Evolutionary conservation across 2,113 vertebrate species (phyloP), one percentile per base, ranked within the genome.

Genomic region (Pao palembangensis): DNA sequence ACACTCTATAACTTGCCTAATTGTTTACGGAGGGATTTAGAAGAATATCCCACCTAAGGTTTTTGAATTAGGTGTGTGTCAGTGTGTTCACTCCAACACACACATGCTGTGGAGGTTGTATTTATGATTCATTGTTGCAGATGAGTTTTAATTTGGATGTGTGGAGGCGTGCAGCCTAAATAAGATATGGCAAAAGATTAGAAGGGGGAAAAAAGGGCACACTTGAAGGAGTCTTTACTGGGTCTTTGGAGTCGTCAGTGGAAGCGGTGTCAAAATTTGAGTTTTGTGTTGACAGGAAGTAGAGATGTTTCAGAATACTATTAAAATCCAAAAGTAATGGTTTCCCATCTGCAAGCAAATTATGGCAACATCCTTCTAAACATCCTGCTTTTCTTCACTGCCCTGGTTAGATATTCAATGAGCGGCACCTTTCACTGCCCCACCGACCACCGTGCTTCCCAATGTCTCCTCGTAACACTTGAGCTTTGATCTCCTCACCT

Each of bases 1-100:
- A 87, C 84, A 85, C 69, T 80, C 79, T 82, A 85, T 88, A 85
- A 89, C 88, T 87, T 80, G 66, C 76, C 68, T 91, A 88, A 92
- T 90, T 89, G 85, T 90, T 88, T 89, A 86, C 79, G 43, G 81
- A 81, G 78, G 78, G 81, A 82, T 87, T 90, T 86, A 83, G 70
- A 87, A 79, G 72, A 83, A 83, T 80, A 82, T 78, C 73, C 71
- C 83, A 80, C 51, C 65, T 55, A 78, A 71, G 81, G 76, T 86
- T 84, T 83, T 69, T 59, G 61, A 79, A 73, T 86, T 72, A 50
- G 25, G 58, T 6, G 10, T 49, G 41, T 47, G 65, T 55, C 68
- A 75, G 6, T 61, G 71, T 55, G 55, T 20, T 43, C 20, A 1
- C 25, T 34, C 19, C 17, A 34, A 54, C 56, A 58, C 71, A 60